phyloP scores from a whole-genome alignment of 2,888 invertebrate species.

The Apamea anceps region DNA sequence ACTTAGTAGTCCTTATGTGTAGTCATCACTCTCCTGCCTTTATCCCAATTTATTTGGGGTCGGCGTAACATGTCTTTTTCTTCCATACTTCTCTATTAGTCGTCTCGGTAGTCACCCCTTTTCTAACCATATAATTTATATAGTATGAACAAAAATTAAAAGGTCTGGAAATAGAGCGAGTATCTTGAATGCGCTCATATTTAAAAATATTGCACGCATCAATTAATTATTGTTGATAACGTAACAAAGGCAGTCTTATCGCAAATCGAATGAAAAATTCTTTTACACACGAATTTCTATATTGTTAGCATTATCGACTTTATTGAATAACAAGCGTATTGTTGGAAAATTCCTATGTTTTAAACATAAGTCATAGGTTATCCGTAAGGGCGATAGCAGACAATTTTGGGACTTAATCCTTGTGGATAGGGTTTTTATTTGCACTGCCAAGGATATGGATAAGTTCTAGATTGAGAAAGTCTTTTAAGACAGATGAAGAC shows the following conservation, averaged over 20 bases:
- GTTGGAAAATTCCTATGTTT: conserved; percentile 64
- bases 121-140: too few relatives aligned
- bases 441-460: neutral
- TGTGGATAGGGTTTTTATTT: conserved; percentile 33
- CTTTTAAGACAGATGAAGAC: neutral
- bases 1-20: too few relatives aligned
- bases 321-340: conserved; percentile 41
- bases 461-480: neutral
- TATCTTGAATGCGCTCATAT: neutral
- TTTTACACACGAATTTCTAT: conserved; percentile 55
- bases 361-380: conserved; percentile 59
- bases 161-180: neutral
- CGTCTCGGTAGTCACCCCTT: too few relatives aligned
- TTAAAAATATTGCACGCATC: conserved; percentile 7
- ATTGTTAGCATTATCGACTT: conserved; percentile 38
- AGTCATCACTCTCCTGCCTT: too few relatives aligned
- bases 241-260: conserved; percentile 48
- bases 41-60: too few relatives aligned
- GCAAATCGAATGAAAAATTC: conserved; percentile 45
- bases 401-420: conserved; percentile 54
- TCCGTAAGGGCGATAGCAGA: conserved; percentile 32
- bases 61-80: too few relatives aligned
- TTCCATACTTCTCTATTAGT: too few relatives aligned
- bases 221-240: conserved; percentile 28
- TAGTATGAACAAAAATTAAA: neutral